Evolutionary conservation across 2,113 vertebrate species (phyloP).

Genomic region (Platichthys flesus): DNA sequence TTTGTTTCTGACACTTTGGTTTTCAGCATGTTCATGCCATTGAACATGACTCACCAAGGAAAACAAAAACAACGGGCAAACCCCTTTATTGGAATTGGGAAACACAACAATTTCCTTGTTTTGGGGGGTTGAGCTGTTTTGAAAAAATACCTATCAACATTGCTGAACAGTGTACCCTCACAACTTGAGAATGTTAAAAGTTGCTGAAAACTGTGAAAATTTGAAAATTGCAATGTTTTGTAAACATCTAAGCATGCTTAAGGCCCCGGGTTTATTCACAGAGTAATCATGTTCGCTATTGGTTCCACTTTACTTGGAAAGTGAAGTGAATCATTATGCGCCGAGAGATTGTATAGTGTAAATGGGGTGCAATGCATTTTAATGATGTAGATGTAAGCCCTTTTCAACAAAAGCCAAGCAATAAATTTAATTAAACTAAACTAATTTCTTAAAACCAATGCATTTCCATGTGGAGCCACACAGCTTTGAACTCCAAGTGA

Average conservation of each 20-base stretch:
- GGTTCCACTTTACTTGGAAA: not conserved
- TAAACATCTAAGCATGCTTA: not conserved
- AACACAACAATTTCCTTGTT: no score
- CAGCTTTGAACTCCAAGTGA: conserved; percentile 52
- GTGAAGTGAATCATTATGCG: not conserved
- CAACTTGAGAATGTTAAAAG: no score
- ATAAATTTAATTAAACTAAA: conserved; percentile 35
- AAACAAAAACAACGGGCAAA: no score
- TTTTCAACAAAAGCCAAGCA: conserved; percentile 33
- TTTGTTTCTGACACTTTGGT: no score
- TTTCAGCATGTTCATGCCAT: no score
- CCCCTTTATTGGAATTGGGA: no score
- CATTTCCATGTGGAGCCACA: conserved; percentile 30
- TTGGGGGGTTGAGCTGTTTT: no score
- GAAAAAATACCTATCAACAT: no score
- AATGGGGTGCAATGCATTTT: not conserved
- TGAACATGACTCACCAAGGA: no score
- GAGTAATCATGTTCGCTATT: not conserved
- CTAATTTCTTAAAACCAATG: conserved; percentile 39
- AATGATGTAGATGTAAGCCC: conserved; percentile 12
- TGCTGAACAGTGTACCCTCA: not conserved
- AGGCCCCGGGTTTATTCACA: not conserved
- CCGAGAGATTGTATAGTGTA: not conserved
- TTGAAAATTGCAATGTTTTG: not conserved
- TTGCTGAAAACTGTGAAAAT: not conserved